Evolutionary conservation across 2,797 vertebrate genomes (phyloP), one percentile per base, ranked within the genome.

Genomic region (Cheirogaleus major): DNA sequence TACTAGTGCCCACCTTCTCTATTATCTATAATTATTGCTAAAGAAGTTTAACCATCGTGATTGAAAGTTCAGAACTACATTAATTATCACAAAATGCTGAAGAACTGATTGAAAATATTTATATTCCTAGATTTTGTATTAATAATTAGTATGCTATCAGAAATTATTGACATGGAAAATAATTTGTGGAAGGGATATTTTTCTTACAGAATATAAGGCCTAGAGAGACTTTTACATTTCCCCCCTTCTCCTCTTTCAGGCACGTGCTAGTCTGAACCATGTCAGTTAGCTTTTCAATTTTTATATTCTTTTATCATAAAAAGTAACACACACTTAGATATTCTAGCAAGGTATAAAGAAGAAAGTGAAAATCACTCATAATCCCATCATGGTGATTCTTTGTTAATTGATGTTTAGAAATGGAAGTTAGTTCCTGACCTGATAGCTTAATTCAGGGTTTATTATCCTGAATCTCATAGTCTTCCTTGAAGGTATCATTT

Each of bases 141-240:
- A 79, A 61, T 48, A 38, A 82, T 92, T 73, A 89, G 50, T 83
- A 65, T 72, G 86, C 12, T 70, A 83, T 79, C 32, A 89, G 85
- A 96, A 86, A 70, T 72, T 91, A 93, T 32, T 96, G 52, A 76
- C 25, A 86, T 32, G 48, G 61, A 83, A 96, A 67, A 13, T 92
- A 81, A 92, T 86, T 75, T 93, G 38, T 85, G 32, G 35, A 88
- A 81, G 27, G 27, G 18, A 2, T 61, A 23, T 96, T 96, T 78
- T 86, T 32, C n/a, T 81, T 89, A 30, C 12, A 41, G 45, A 76
- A 43, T 81, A 61, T 88, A 85, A 85, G 50, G 8, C 43, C 52
- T 38, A 76, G 43, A 73, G 38, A 57, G 35, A 81, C 6, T 76
- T 79, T 5, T 22, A 61, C 6, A 2, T 91, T 15, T 10, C 45